phyloP scores from a whole-genome alignment of 2,113 vertebrate species.

The Morone chrysops region DNA sequence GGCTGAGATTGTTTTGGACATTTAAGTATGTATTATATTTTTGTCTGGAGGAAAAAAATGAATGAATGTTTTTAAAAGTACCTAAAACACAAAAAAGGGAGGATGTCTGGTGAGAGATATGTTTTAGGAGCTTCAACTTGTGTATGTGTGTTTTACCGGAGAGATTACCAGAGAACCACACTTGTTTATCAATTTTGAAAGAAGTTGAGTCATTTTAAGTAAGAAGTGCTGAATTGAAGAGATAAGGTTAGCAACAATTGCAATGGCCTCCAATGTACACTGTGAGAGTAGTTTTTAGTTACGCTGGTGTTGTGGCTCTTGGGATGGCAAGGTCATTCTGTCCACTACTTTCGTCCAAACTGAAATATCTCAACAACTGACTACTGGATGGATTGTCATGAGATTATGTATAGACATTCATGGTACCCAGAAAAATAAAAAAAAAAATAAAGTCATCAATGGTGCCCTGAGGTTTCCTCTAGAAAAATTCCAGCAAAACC shows the following conservation, averaged over 20 bases:
- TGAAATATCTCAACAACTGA: not conserved
- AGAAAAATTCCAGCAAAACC: not conserved
- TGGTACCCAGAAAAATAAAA: too few relatives aligned
- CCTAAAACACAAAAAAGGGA: conserved; percentile 9
- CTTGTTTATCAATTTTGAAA: conserved; percentile 26
- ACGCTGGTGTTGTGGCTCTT: not conserved
- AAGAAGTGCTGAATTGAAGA: conserved; percentile 28
- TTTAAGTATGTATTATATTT: not conserved
- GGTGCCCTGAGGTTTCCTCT: not conserved
- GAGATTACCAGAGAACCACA: conserved; percentile 14
- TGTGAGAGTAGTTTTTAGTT: not conserved
- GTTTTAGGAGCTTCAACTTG: not conserved
- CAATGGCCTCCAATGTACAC: not conserved
- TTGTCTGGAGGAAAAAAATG: not conserved
- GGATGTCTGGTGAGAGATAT: not conserved
- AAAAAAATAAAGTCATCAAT: too few relatives aligned
- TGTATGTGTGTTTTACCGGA: too few relatives aligned
- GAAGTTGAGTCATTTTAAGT: conserved; percentile 40
- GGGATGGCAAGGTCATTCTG: conserved; percentile 2
- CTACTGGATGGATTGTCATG: not conserved
- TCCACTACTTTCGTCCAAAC: not conserved
- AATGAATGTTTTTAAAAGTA: not conserved
- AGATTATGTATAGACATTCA: not conserved
- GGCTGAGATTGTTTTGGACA: conserved; percentile 8
- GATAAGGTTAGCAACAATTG: conserved; percentile 11